Conservation (phyloP, 2,113 vertebrate genomes). For the Anarrhichthys ocellatus region DNA sequence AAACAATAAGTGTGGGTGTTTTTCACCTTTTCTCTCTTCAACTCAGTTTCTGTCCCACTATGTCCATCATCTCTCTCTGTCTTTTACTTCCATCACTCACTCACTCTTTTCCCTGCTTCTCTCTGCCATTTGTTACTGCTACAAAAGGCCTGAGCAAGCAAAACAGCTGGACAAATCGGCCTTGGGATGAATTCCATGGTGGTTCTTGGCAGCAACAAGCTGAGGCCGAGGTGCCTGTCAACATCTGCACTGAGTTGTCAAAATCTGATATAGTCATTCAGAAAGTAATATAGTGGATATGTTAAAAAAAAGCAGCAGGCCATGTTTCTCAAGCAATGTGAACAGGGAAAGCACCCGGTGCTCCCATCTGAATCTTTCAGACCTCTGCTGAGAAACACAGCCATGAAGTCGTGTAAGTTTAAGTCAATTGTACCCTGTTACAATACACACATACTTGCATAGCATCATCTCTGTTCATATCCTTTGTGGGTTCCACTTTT, state of each 20-base stretch:
- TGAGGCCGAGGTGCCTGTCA: constrained; percentile 65
- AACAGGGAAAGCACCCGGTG: constrained; percentile 51
- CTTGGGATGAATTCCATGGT: constrained; percentile 70
- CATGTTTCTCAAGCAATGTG: constrained; percentile 63
- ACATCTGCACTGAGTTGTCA: constrained; percentile 77
- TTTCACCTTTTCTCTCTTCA: constrained; percentile 29
- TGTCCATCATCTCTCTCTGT: constrained; percentile 42
- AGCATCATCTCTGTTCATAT: constrained; percentile 8
- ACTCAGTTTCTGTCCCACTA: constrained; percentile 24
- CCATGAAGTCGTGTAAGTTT: constrained; percentile 42
- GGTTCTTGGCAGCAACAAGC: constrained; percentile 64
- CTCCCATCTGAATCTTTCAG: constrained; percentile 45
- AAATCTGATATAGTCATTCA: constrained; percentile 78
- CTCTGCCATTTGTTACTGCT: constrained; percentile 42
- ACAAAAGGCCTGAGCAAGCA: constrained; percentile 59
- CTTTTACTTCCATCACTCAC: constrained; percentile 22
- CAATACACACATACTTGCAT: background rate
- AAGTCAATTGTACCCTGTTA: background rate
- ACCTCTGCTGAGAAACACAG: constrained; percentile 39
- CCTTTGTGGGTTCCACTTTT: background rate
- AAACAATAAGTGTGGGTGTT: constrained; percentile 28
- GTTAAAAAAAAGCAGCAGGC: constrained; percentile 57
- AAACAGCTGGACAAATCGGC: constrained; percentile 75
- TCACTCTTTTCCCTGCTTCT: background rate
- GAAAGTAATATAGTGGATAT: constrained; percentile 67